phyloP scores from a whole-genome alignment of 1,140 invertebrate species.

The Saccostrea echinata region DNA sequence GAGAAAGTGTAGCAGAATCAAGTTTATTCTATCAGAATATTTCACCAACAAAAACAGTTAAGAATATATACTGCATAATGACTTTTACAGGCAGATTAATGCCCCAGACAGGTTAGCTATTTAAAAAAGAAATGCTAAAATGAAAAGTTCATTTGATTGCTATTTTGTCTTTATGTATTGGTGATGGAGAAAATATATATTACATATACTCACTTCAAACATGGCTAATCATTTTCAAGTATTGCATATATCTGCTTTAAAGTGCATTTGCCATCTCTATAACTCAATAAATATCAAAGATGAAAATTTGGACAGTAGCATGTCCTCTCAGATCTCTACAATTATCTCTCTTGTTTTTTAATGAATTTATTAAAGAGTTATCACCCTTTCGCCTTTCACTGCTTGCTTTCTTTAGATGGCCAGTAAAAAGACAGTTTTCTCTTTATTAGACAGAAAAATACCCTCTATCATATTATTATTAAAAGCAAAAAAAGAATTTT shows the following conservation, averaged over 20 bases:
- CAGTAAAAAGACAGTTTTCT: not conserved
- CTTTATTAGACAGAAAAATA: no score
- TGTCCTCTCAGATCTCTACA: no score
- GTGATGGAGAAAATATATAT: not conserved
- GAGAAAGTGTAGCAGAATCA: no score
- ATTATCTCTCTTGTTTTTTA: no score
- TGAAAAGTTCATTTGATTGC: not conserved
- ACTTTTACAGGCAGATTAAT: conserved; percentile 19
- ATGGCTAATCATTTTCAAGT: not conserved
- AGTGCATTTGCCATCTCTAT: not conserved
- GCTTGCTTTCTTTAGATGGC: not conserved
- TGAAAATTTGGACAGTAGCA: no score
- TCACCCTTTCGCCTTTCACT: not conserved
- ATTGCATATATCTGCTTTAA: not conserved
- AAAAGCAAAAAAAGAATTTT: no score
- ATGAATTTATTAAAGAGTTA: not conserved
- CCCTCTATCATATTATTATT: no score
- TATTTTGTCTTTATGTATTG: not conserved
- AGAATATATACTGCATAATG: not conserved
- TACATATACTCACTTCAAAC: not conserved
- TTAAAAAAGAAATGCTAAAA: not conserved
- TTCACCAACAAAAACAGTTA: no score
- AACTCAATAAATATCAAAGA: not conserved
- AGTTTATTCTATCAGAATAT: no score
- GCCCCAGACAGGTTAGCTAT: conserved; percentile 16